Percentiles rank a stretch among this genome's conserved stretches.
Evolutionary conservation across 2,888 invertebrate genomes (phyloP).

Genomic region (Latrodectus elegans): DNA sequence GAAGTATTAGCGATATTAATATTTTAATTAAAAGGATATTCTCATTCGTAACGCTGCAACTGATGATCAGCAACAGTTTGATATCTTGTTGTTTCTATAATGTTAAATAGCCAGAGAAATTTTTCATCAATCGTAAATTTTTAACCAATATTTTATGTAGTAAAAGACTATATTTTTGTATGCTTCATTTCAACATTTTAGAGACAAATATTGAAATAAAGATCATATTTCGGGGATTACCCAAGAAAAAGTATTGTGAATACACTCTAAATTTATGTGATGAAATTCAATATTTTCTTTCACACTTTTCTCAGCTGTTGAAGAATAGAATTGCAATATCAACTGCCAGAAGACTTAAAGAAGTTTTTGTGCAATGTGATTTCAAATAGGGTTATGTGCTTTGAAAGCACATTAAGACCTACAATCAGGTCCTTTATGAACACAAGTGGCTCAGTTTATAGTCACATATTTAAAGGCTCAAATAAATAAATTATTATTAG

Average conservation of each 20-base stretch:
- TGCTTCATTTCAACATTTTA: too few species aligned
- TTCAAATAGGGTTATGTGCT: not conserved
- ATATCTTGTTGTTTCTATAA: too few species aligned
- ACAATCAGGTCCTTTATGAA: conserved; percentile 30
- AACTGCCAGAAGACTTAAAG: not conserved
- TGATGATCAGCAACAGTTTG: too few species aligned
- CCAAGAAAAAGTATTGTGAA: not conserved
- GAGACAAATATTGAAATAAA: not conserved
- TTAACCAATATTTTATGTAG: too few species aligned
- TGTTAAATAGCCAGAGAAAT: too few species aligned
- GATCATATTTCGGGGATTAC: not conserved
- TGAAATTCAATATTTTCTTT: not conserved
- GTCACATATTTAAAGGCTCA: not conserved
- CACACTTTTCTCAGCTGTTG: not conserved
- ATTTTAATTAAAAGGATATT: too few species aligned
- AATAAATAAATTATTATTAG: not conserved
- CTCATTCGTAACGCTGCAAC: too few species aligned
- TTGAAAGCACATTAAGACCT: conserved; percentile 30
- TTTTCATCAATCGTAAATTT: too few species aligned
- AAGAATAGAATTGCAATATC: not conserved
- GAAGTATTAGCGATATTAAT: too few species aligned
- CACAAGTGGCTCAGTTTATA: conserved; percentile 25
- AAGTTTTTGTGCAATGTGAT: conserved; percentile 6
- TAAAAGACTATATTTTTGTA: too few species aligned
- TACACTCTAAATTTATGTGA: not conserved